Conservation (phyloP, 2,797 vertebrate species). For the Neostethus bicornis region DNA sequence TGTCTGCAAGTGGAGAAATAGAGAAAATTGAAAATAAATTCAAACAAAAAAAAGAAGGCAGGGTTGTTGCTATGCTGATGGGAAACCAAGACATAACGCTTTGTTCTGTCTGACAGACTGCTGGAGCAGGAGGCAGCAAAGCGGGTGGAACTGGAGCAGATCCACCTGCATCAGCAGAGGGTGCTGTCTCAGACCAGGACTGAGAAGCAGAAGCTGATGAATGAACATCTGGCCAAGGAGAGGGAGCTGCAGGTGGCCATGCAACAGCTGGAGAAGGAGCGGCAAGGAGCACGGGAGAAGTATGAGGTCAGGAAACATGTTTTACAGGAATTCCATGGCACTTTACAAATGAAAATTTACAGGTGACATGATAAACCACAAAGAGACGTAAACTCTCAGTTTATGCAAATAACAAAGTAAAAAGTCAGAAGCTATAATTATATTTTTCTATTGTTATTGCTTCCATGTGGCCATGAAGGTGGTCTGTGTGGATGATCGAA, state of each 20-base stretch:
- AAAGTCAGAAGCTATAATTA: neutral
- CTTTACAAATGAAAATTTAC: too few species aligned
- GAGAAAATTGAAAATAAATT: too few species aligned
- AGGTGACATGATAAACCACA: neutral
- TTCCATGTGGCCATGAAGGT: neutral
- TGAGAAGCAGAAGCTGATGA: slow-evolving; percentile 90
- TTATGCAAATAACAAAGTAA: too few species aligned
- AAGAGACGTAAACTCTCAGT: neutral
- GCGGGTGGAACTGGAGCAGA: slow-evolving; percentile 88
- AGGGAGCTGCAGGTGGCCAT: slow-evolving; percentile 85
- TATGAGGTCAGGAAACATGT: slow-evolving; percentile 81
- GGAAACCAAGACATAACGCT: neutral
- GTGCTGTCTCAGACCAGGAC: slow-evolving; percentile 87
- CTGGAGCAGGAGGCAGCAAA: slow-evolving; percentile 90
- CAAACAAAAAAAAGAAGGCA: too few species aligned
- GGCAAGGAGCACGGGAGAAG: slow-evolving; percentile 85
- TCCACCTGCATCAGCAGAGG: slow-evolving; percentile 90
- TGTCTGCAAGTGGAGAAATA: too few species aligned
- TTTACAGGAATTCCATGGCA: neutral
- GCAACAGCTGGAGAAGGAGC: slow-evolving; percentile 88
- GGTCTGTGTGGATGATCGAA: neutral
- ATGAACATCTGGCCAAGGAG: slow-evolving; percentile 84
- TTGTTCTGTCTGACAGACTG: slow-evolving; percentile 74
- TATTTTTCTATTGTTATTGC: too few species aligned
- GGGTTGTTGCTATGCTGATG: neutral